phyloP scores from a whole-genome alignment of 2,113 vertebrate species.

The Puffinus mauretanicus region DNA sequence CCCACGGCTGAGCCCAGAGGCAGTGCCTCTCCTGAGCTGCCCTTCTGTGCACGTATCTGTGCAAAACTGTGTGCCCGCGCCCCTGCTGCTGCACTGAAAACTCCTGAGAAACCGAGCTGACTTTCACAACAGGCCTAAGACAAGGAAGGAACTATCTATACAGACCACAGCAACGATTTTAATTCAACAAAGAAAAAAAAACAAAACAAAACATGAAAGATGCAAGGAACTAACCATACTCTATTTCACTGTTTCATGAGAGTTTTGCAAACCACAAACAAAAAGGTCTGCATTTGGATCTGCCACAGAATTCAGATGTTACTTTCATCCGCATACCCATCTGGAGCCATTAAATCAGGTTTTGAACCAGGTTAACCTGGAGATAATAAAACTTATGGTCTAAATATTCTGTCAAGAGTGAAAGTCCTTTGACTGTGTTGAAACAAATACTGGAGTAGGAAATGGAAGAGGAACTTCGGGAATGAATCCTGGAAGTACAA shows the following conservation, averaged over 20 bases:
- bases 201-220: neutral
- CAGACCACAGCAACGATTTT: neutral
- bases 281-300: neutral
- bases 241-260: neutral
- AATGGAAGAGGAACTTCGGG: neutral
- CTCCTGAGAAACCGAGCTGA: neutral
- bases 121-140: neutral
- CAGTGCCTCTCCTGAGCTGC: neutral
- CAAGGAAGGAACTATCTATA: neutral
- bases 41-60: rapidly evolving
- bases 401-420: neutral
- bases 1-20: neutral
- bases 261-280: neutral
- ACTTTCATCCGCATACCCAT: neutral
- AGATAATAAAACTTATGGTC: neutral
- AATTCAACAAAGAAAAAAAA: neutral
- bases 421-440: neutral
- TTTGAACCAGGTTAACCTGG: neutral
- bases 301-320: neutral
- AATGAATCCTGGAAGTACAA: neutral
- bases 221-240: neutral
- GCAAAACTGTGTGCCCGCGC: neutral
- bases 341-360: neutral
- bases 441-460: neutral
- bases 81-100: neutral